Evolutionary conservation across 2,113 vertebrate species (phyloP).

Genomic region (Fregata magnificens): DNA sequence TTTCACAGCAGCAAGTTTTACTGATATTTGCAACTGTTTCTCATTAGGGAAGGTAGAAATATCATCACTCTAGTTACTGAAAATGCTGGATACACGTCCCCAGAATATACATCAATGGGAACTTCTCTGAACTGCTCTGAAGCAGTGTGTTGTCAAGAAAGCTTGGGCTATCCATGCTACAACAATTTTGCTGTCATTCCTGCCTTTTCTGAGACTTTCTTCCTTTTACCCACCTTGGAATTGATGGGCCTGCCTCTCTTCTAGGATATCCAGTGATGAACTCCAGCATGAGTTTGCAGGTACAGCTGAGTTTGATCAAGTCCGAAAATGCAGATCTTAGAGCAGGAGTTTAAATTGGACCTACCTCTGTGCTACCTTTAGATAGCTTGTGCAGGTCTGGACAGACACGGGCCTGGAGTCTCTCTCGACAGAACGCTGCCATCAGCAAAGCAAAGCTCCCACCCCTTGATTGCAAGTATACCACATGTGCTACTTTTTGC

Average conservation of each 20-base stretch:
- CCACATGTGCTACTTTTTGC: fast-evolving
- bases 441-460: background rate
- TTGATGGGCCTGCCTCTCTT: background rate
- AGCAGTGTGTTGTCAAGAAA: background rate
- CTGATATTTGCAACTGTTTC: background rate
- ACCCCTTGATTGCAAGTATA: background rate
- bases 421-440: fast-evolving
- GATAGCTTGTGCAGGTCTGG: background rate
- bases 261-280: background rate
- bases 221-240: background rate
- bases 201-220: background rate
- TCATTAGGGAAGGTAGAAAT: background rate
- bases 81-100: background rate
- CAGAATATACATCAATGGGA: background rate
- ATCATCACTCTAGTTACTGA: background rate
- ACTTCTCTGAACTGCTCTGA: background rate
- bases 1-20: background rate
- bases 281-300: background rate
- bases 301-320: fast-evolving
- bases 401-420: background rate
- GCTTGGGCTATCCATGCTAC: background rate
- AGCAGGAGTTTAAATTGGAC: background rate
- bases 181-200: background rate
- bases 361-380: background rate
- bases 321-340: background rate